These are phyloP conservation scores for Phortica okadai DNA, from an alignment of 2,888 invertebrate species.

Conservation along the genomic window DNA sequence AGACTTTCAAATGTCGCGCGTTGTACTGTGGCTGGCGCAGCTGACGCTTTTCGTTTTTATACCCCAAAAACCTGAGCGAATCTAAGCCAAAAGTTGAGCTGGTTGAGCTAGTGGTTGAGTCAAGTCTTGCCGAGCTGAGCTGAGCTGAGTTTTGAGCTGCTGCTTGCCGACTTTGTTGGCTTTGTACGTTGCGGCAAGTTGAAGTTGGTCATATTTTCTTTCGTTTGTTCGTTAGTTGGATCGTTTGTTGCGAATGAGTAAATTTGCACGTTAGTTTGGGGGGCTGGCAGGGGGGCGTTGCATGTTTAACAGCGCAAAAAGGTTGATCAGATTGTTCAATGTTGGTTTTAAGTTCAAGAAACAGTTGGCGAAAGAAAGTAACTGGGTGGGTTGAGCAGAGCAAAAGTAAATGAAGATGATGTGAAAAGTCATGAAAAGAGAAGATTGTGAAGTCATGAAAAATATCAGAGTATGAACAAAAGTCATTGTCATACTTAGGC, in stretches of 20 bases:
- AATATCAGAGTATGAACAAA: too few relatives aligned
- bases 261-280: neutral
- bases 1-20: constrained; percentile 66
- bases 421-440: too few relatives aligned
- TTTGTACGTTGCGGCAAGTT: neutral
- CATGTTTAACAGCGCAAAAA: too few relatives aligned
- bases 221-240: neutral
- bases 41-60: constrained; percentile 73
- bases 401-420: too few relatives aligned
- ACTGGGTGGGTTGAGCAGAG: too few relatives aligned
- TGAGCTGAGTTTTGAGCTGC: neutral
- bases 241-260: neutral
- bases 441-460: too few relatives aligned
- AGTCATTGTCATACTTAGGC: too few relatives aligned
- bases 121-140: neutral
- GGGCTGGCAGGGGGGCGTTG: neutral
- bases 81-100: constrained; percentile 7
- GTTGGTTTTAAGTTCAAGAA: too few relatives aligned
- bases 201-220: constrained; percentile 2
- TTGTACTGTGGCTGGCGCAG: constrained; percentile 73
- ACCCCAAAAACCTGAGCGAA: constrained; percentile 44
- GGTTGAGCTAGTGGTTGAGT: neutral
- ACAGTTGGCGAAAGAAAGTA: too few relatives aligned
- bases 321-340: too few relatives aligned
- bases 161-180: neutral